Base-by-base conservation (phyloP, 2,797 vertebrate species). In the Nyctalus aviator region DNA sequence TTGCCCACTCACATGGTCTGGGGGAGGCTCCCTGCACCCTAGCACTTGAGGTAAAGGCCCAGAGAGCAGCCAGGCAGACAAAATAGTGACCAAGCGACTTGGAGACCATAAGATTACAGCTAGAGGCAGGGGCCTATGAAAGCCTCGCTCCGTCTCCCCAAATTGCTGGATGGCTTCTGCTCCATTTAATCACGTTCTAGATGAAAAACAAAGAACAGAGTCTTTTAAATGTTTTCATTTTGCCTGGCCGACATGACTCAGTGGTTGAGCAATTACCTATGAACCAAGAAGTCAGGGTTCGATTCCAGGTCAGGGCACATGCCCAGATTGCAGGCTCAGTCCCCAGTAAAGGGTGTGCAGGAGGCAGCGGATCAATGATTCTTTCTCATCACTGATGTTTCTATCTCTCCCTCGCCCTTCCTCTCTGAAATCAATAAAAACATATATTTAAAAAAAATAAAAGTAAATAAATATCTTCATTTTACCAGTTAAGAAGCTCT, bases 31-130 rank as follows among this genome's bases (percentile, higher is more conserved):
- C 2, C 0, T 2, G 27, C 18, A 4, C 41, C 57, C 64, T 10
- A 20, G 53, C 37, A 0, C 6, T 15, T 5, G 7, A 23, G 9
- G 32, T 15, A 2, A 23, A 17, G 41, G 37, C 27, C 35, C 30
- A 46, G 14, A 59, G 84, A 41, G 64, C 18, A 18, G 21, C 55
- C 27, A 11, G 35, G 3, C 12, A 64, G 62, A 4, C 1, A 23
- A 23, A 9, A 4, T 30, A 32, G 55, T 46, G 79, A 15, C 32
- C 5, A 4, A 9, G 41, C 0, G 0, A 53, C 12, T 17, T 18
- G 8, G 32, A 78, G 23, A 4, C 35, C 25, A 2, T 10, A 2
- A 1, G 6, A 4, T 0, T 4, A 68, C 3, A 1, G 48, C 48
- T 4, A 59, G 4, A 21, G 30, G 1, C 14, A 20, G 27, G 50